A percentile compares a stretch with the other conserved stretches of the same genome.
These are phyloP conservation scores for Sorex fumeus DNA, from an alignment of 2,113 vertebrate species.

Conservation along the genomic window DNA sequence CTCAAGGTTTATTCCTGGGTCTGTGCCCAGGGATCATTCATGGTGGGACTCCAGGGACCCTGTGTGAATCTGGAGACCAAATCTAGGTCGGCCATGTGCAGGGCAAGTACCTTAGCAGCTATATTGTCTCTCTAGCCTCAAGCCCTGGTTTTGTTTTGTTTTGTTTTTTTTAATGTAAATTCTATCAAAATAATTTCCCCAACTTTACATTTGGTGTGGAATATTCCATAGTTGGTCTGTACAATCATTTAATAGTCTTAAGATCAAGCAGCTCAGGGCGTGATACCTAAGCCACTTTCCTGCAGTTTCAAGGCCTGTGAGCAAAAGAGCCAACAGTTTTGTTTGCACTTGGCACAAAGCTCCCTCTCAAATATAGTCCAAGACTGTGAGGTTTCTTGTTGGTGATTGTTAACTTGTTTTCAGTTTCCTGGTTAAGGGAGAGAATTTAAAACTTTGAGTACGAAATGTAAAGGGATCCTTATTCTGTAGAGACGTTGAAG, in stretches of 20 bases:
- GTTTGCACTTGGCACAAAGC: conserved; percentile 37
- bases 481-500: conserved; percentile 48
- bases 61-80: too few relatives aligned
- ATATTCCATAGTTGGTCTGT: conserved; percentile 25
- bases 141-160: too few relatives aligned
- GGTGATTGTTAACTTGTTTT: conserved; percentile 46
- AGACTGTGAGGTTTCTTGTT: conserved; percentile 25
- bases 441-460: conserved; percentile 54
- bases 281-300: neutral
- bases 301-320: neutral
- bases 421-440: conserved; percentile 62
- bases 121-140: too few relatives aligned
- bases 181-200: conserved; percentile 15
- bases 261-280: neutral
- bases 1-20: too few relatives aligned
- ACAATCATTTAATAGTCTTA: neutral
- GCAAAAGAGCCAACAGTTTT: neutral
- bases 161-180: conserved; percentile 20
- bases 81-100: too few relatives aligned
- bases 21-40: too few relatives aligned
- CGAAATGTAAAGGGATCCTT: conserved; percentile 49
- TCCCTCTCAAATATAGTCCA: neutral
- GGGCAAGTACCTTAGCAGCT: too few relatives aligned
- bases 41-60: too few relatives aligned
- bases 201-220: conserved; percentile 16